These are phyloP conservation scores for Seira musarum DNA, from an alignment of 2,888 invertebrate genomes.

Conservation along the genomic window DNA sequence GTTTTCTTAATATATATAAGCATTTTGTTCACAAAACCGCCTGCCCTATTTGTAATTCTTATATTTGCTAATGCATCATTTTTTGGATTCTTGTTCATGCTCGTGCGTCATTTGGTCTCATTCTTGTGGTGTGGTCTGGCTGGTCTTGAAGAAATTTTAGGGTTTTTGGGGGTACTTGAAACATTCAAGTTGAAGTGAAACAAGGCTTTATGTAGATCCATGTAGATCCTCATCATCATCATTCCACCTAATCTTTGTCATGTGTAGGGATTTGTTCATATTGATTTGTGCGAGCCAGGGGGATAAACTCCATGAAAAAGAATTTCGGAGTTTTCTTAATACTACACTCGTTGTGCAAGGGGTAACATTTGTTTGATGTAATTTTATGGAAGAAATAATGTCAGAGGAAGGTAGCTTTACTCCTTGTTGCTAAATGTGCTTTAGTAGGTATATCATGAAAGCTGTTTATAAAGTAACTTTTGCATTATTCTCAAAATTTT, in stretches of 20 bases:
- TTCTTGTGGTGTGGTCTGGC: not conserved
- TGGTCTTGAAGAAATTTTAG: not conserved
- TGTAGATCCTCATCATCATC: slow-evolving; percentile 16
- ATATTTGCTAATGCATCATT: too few species aligned
- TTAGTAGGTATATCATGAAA: too few species aligned
- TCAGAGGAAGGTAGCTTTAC: slow-evolving; percentile 22
- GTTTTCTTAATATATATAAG: too few species aligned
- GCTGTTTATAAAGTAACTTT: too few species aligned
- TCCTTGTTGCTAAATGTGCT: slow-evolving; percentile 13
- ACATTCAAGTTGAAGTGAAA: not conserved
- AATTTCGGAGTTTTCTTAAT: not conserved
- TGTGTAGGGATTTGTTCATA: not conserved
- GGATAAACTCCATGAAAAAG: not conserved
- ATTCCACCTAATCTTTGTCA: not conserved
- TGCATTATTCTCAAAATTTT: not conserved
- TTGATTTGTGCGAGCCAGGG: slow-evolving; percentile 14
- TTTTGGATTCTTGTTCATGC: too few species aligned
- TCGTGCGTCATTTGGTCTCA: too few species aligned
- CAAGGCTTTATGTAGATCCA: slow-evolving; percentile 18
- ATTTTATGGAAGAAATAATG: not conserved
- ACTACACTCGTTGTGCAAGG: not conserved
- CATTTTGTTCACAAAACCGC: too few species aligned
- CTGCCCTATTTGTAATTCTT: too few species aligned
- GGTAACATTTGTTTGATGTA: slow-evolving; percentile 1
- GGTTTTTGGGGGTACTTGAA: not conserved